Conservation (phyloP, 2,113 vertebrate genomes). For the Petromus typicus region DNA sequence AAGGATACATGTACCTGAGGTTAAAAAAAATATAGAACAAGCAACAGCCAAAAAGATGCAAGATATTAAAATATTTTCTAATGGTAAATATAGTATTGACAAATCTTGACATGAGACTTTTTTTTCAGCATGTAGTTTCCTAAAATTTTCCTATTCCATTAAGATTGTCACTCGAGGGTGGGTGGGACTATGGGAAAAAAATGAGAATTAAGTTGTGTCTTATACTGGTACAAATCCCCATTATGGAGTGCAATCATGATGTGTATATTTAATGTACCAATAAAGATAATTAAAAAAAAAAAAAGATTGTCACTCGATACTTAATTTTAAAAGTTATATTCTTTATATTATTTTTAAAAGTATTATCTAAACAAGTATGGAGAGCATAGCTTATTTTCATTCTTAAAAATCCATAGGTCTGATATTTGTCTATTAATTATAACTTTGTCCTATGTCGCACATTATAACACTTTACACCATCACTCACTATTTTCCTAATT, state of each 20-base stretch:
- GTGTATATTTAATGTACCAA: too few relatives aligned
- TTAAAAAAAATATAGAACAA: conserved; percentile 19
- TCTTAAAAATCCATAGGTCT: not conserved
- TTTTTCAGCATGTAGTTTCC: not conserved
- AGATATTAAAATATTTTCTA: conserved; percentile 37
- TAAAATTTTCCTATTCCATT: conserved; percentile 9
- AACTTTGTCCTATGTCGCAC: not conserved
- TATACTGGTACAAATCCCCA: too few relatives aligned
- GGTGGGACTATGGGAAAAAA: too few relatives aligned
- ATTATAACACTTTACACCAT: conserved; percentile 15
- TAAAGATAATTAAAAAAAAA: too few relatives aligned
- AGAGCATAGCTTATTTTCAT: not conserved
- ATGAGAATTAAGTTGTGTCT: too few relatives aligned
- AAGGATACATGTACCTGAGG: not conserved
- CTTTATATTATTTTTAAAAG: conserved; percentile 13
- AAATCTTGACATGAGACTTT: conserved; percentile 2
- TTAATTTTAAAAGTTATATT: conserved; percentile 27
- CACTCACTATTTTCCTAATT: conserved; percentile 40
- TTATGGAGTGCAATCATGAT: too few relatives aligned
- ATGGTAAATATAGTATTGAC: not conserved
- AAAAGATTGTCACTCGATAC: not conserved
- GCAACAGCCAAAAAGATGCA: not conserved
- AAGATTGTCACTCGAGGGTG: conserved; percentile 1
- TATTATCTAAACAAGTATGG: not conserved
- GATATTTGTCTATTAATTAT: conserved; percentile 28